phyloP scores from a whole-genome alignment of 2,113 vertebrate species.

The Caloenas nicobarica region DNA sequence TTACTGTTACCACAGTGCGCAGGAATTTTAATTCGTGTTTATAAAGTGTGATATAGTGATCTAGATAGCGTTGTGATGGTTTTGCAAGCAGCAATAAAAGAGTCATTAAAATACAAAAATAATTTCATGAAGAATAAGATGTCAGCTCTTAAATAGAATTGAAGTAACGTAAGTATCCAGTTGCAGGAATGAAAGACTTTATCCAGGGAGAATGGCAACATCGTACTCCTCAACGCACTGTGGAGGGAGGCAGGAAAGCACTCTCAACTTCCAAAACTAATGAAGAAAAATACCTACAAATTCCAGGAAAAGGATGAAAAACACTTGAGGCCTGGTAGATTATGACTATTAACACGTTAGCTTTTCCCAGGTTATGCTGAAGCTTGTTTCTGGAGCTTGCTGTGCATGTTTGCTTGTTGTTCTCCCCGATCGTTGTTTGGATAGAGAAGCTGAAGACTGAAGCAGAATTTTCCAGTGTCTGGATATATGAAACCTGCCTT shows the following conservation, averaged over 20 bases:
- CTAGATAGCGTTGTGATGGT: background rate
- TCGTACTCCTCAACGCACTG: background rate
- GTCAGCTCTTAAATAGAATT: slow-evolving; percentile 20
- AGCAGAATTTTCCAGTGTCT: background rate
- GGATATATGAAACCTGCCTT: background rate
- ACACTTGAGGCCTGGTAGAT: background rate
- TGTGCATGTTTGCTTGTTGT: background rate
- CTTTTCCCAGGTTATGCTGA: background rate
- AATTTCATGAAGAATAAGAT: slow-evolving; percentile 27
- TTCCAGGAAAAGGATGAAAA: background rate
- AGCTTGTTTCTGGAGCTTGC: background rate
- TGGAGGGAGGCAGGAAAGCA: background rate
- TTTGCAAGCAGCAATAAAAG: background rate
- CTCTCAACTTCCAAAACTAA: background rate
- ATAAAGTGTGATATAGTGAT: background rate
- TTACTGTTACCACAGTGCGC: background rate
- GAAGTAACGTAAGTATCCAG: slow-evolving; percentile 22
- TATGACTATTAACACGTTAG: background rate
- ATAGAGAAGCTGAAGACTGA: background rate
- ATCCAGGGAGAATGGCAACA: slow-evolving; percentile 19
- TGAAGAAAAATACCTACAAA: background rate
- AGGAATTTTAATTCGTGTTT: background rate
- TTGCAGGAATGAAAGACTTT: slow-evolving; percentile 56
- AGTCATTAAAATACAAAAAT: slow-evolving; percentile 1
- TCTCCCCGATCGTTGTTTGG: rapidly evolving